Evolutionary conservation across 2,888 invertebrate species (phyloP).

Genomic region (Heliconius charithonia): DNA sequence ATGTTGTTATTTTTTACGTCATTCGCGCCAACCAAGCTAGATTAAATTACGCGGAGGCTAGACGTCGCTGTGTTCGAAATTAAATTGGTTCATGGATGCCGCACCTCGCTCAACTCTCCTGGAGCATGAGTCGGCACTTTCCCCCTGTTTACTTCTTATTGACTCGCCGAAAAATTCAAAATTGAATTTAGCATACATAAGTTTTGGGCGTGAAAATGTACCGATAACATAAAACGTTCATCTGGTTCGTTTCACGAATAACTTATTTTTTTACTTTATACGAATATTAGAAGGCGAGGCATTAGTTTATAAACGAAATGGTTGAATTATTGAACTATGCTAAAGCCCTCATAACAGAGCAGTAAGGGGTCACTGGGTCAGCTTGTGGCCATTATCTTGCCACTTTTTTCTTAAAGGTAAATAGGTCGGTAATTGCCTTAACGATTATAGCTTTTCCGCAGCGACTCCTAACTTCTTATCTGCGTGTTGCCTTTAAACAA

Average conservation of each 20-base stretch:
- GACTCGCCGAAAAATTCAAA: constrained; percentile 27
- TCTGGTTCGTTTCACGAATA: neutral
- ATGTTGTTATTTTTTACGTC: constrained; percentile 56
- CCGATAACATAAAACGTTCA: neutral
- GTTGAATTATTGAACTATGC: constrained; percentile 32
- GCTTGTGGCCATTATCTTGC: constrained; percentile 43
- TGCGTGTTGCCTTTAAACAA: constrained; percentile 24
- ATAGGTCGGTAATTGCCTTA: constrained; percentile 43
- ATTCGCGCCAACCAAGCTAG: constrained; percentile 56
- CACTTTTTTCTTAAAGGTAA: constrained; percentile 42
- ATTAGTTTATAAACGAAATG: constrained; percentile 5
- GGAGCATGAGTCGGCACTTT: constrained; percentile 33
- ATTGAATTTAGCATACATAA: neutral
- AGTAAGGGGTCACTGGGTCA: constrained; percentile 42
- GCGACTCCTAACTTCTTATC: constrained; percentile 37
- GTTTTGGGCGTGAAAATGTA: neutral
- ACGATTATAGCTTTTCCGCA: constrained; percentile 42
- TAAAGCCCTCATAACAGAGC: constrained; percentile 30
- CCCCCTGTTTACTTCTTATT: constrained; percentile 37
- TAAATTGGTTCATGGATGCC: constrained; percentile 55
- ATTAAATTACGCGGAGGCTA: constrained; percentile 65
- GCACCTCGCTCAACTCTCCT: constrained; percentile 41
- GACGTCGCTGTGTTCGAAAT: constrained; percentile 57
- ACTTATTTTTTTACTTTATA: constrained; percentile 3
- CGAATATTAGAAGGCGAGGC: no score